These are phyloP conservation scores for Stigmatopora argus DNA, from an alignment of 2,113 vertebrate genomes.

Conservation along the genomic window DNA sequence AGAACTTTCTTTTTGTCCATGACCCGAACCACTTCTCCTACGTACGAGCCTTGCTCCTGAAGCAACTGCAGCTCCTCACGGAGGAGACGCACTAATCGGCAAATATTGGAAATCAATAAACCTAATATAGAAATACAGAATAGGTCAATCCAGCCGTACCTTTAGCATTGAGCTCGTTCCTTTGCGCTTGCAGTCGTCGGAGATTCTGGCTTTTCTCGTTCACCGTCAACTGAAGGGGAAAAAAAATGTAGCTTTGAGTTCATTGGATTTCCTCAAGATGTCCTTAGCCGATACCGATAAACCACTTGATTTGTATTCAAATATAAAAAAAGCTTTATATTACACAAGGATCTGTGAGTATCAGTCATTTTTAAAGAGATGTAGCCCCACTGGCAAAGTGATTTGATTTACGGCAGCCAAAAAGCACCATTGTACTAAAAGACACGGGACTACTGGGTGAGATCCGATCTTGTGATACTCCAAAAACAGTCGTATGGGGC, in stretches of 20 bases:
- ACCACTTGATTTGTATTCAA: too few relatives aligned
- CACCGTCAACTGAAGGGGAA: conserved; percentile 79
- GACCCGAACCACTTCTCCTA: conserved; percentile 94
- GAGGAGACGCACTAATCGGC: conserved; percentile 80
- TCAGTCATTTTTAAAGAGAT: too few relatives aligned
- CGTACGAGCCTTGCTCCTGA: conserved; percentile 96
- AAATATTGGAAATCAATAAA: background rate
- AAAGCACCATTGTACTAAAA: too few relatives aligned
- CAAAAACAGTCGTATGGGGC: too few relatives aligned
- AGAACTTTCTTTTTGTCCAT: conserved; percentile 99
- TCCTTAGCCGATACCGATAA: too few relatives aligned
- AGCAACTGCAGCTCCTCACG: conserved; percentile 94
- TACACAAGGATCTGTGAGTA: too few relatives aligned
- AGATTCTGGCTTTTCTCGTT: conserved; percentile 98
- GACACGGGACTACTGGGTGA: too few relatives aligned
- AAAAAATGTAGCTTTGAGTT: conserved; percentile 1
- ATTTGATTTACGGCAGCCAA: too few relatives aligned
- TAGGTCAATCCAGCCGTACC: conserved; percentile 60
- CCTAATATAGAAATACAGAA: background rate
- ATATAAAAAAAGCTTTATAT: too few relatives aligned
- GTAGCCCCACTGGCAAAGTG: too few relatives aligned
- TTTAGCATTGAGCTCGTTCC: conserved; percentile 97
- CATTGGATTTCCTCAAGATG: too few relatives aligned
- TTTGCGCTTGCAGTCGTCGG: conserved; percentile 89
- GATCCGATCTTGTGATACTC: too few relatives aligned